phyloP scores from a whole-genome alignment of 2,888 invertebrate genomes.

The Stenoptilia bipunctidactyla region DNA sequence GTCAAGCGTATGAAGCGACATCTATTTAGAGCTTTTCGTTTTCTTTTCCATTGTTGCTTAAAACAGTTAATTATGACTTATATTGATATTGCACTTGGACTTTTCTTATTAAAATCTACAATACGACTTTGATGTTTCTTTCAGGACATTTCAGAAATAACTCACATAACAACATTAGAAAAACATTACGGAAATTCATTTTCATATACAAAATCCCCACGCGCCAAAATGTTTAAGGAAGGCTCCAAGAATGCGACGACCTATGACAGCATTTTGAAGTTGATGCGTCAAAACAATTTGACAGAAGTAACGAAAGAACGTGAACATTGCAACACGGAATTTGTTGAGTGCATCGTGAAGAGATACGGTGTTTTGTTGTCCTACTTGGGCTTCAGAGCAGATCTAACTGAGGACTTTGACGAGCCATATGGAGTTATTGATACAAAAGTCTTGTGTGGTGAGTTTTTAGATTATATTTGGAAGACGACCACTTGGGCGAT shows the following conservation, averaged over 20 bases:
- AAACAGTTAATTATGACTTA: no score
- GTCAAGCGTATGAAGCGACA: no score
- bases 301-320: conserved; percentile 25
- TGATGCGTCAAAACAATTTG: conserved; percentile 53
- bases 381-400: conserved; percentile 46
- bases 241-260: conserved; percentile 50
- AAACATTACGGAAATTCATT: conserved; percentile 39
- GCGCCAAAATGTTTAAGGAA: conserved; percentile 42
- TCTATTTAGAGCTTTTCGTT: no score
- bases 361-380: conserved; percentile 45
- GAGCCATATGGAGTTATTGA: conserved; percentile 67
- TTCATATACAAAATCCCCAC: conserved; percentile 44
- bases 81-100: no score
- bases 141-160: conserved; percentile 48
- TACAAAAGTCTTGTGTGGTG: conserved; percentile 35
- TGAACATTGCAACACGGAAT: conserved; percentile 24
- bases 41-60: no score
- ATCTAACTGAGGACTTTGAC: conserved; percentile 32
- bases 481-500: no score
- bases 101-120: no score
- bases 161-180: conserved; percentile 43
- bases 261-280: conserved; percentile 37
- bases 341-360: conserved; percentile 30
- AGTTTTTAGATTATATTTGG: neutral
- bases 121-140: no score